Evolutionary conservation across 2,113 vertebrate species (phyloP), one percentile per base, ranked within the genome.

Genomic region (Salvelinus alpinus): DNA sequence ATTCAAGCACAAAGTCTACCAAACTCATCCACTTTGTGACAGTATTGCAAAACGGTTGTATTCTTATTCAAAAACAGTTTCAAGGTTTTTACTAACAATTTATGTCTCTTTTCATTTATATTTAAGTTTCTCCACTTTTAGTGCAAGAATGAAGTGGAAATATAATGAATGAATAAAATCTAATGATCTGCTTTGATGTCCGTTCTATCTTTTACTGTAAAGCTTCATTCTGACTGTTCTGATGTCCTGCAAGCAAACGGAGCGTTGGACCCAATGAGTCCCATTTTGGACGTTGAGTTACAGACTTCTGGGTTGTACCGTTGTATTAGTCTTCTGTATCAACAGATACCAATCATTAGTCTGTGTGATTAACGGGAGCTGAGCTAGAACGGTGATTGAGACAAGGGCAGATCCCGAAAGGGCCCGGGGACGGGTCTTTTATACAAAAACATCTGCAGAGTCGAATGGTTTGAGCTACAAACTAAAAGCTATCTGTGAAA

Each of bases 41-140:
- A 92, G 92, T 93, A 92, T 93, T 92, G 88, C 91, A 93, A 90
- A 90, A 89, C 76, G 90, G 87, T 94, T 96, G 93, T 95, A 90
- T 95, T 66, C 95, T 95, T 92, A 91, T 93, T 75, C 91, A 91
- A 91, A 92, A 92, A 88, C 92, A 85, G 82, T 94, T 94, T 93
- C 92, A 90, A 91, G 91, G 91, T 93, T 92, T 94, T 79, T 91
- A 90, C 85, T 93, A 93, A 93, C 88, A 86, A 66, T 75, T 70
- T 73, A 66, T 84, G 71, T 78, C 72, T 88, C 67, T 64, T 80
- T 85, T 82, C 29, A 59, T 90, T 78, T 80, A 70, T 91, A 90
- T 92, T 90, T 89, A 90, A 90, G 80, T 87, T 87, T 77, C 75
- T 85, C 75, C 66, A 87, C 83, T 74, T 90, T 74, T 90, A 90